These are phyloP conservation scores for Norana najaformis DNA, from an alignment of 2,888 invertebrate genomes.

Conservation along the genomic window DNA sequence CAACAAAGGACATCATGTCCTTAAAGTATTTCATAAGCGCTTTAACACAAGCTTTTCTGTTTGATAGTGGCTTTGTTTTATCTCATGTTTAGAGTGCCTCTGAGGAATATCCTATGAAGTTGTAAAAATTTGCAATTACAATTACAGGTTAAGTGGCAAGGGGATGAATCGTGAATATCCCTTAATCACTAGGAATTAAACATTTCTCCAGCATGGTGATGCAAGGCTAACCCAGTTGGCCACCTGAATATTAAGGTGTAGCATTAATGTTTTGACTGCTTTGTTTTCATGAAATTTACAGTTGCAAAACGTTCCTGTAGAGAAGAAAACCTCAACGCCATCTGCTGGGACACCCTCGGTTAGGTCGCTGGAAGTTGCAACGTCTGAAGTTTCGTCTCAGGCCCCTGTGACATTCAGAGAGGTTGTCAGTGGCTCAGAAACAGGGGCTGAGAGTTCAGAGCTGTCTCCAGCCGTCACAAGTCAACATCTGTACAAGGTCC, in stretches of 20 bases:
- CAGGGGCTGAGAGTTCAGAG: neutral
- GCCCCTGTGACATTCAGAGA: neutral
- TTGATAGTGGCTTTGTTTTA: neutral
- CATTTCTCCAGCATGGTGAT: neutral
- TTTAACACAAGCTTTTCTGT: neutral
- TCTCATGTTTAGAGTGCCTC: neutral
- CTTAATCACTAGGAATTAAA: neutral
- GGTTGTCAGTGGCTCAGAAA: neutral
- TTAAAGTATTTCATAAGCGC: neutral
- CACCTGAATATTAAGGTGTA: neutral
- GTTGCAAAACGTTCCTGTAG: constrained; percentile 20
- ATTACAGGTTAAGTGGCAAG: neutral
- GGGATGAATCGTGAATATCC: neutral
- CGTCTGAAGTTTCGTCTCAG: neutral
- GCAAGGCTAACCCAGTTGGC: neutral
- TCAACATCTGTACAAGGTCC: constrained; percentile 16
- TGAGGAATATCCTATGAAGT: no score
- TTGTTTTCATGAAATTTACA: constrained; percentile 19
- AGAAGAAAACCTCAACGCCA: constrained; percentile 4
- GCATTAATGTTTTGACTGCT: neutral
- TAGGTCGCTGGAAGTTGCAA: neutral
- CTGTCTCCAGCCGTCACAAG: neutral
- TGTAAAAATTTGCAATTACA: neutral
- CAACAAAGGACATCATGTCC: neutral
- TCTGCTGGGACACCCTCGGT: constrained; percentile 15